These are phyloP conservation scores for Agelas oroides DNA, from an alignment of 37 sponge, comb jelly and placozoan genomes.

Conservation along the genomic window DNA sequence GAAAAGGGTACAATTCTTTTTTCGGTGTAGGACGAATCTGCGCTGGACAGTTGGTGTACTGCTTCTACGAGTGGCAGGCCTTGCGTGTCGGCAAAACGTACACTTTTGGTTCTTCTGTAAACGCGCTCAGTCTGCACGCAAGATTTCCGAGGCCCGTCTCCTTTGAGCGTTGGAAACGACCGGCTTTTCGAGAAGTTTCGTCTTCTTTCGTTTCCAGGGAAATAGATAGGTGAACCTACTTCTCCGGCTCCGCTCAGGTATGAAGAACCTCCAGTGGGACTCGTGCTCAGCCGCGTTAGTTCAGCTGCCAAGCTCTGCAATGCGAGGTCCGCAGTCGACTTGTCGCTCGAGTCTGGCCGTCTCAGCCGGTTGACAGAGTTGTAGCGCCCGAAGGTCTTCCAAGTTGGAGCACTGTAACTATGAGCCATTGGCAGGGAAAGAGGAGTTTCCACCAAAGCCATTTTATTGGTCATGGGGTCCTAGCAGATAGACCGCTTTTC, in stretches of 20 bases:
- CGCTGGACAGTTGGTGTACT: slow-evolving; percentile 44
- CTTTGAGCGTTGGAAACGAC: slow-evolving; percentile 39
- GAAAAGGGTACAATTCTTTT: slow-evolving; percentile 60
- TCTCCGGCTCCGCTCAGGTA: slow-evolving; percentile 16
- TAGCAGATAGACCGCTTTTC: too few relatives aligned
- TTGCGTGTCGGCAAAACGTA: slow-evolving; percentile 84
- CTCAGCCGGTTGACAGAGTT: background rate
- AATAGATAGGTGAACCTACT: background rate
- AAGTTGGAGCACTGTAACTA: background rate
- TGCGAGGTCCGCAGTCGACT: background rate
- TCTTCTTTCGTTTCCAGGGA: background rate
- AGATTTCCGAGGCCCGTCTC: slow-evolving; percentile 6
- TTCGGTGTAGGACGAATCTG: slow-evolving; percentile 69
- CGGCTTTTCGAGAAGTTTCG: slow-evolving; percentile 12
- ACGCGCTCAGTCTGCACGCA: background rate
- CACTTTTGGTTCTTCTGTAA: slow-evolving; percentile 66
- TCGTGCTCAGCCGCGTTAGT: slow-evolving; percentile 10
- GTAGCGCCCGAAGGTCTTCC: background rate
- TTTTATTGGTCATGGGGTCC: background rate
- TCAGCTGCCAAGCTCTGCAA: slow-evolving; percentile 33
- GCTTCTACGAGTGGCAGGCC: slow-evolving; percentile 70
- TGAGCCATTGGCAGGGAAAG: slow-evolving; percentile 4
- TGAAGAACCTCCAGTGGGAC: slow-evolving; percentile 35
- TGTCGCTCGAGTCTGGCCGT: background rate
- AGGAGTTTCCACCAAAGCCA: slow-evolving; percentile 34